These are phyloP conservation scores for Poliocrania exsul DNA, from an alignment of 2,797 vertebrate genomes.

Conservation along the genomic window DNA sequence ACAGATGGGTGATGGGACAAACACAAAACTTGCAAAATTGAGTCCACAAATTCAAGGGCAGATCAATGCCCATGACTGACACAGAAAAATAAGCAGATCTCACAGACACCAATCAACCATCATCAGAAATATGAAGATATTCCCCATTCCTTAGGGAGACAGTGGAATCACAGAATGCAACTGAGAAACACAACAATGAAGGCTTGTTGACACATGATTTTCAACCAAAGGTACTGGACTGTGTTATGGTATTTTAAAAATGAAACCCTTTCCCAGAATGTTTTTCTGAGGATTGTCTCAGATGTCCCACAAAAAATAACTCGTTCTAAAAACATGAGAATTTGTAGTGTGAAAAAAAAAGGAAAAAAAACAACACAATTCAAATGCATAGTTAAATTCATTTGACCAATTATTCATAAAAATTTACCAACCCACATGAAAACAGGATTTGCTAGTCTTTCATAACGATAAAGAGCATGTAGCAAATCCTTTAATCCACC, in stretches of 20 bases:
- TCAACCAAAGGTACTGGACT: background rate
- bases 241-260: background rate
- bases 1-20: background rate
- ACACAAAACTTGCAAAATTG: background rate
- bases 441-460: background rate
- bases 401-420: background rate
- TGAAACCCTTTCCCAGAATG: background rate
- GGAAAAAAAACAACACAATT: background rate
- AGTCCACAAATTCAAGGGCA: background rate
- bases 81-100: background rate
- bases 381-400: background rate
- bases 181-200: background rate
- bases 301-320: background rate
- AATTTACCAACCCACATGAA: background rate
- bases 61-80: background rate
- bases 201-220: fast-evolving
- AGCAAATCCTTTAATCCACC: background rate
- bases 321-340: background rate
- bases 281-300: background rate
- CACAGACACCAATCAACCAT: background rate
- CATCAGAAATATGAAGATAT: background rate
- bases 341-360: background rate
- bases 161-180: background rate
- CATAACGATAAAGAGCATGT: background rate
- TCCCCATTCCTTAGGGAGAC: background rate